Evolutionary conservation across 2,797 vertebrate genomes (phyloP), one percentile per base, ranked within the genome.

Genomic region (Tachyglossus aculeatus): DNA sequence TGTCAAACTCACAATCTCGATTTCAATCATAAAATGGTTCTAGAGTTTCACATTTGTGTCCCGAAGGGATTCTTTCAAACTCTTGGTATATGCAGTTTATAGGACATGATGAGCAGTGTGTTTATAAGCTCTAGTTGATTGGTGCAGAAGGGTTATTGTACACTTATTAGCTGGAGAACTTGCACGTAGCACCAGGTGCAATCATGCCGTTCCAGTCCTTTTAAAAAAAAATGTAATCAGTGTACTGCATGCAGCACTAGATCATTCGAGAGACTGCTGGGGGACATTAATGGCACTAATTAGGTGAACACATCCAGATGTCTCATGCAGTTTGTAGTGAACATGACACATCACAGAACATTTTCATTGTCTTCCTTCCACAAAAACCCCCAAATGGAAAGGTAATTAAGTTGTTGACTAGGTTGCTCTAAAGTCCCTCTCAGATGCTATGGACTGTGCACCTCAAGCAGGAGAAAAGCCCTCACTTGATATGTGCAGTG

Each of bases 281-380:
- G 54, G 57, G 34, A 67, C 15, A 14, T 55, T 43, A 51, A 58
- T 61, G 48, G 15, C 37, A 37, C 71, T 60, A 60, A 63, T 67
- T 56, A 67, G 21, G 39, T 62, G 64, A 76, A 73, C 57, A 25
- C 25, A 63, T 81, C 69, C 40, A 63, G 65, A 67, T 57, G 39
- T 69, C 43, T 74, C 31, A 4, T 44, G 39, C 3, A 39, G 21
- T 80, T 67, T 78, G 15, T 53, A 6, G 27, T 80, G 65, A 60
- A 53, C 16, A 3, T 24, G 19, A 51, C 62, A 32, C 24, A 41
- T 73, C 19, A 6, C 22, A 14, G n/a, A 8, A 36, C 1, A 4
- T 45, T 50, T 32, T 70, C 39, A 31, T 76, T 66, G 45, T 22
- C 50, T 67, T 61, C 9, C 79, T 9, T 68, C 37, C 18, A 47